phyloP scores from a whole-genome alignment of 2,888 invertebrate species.

The Drosophila kanekoi region DNA sequence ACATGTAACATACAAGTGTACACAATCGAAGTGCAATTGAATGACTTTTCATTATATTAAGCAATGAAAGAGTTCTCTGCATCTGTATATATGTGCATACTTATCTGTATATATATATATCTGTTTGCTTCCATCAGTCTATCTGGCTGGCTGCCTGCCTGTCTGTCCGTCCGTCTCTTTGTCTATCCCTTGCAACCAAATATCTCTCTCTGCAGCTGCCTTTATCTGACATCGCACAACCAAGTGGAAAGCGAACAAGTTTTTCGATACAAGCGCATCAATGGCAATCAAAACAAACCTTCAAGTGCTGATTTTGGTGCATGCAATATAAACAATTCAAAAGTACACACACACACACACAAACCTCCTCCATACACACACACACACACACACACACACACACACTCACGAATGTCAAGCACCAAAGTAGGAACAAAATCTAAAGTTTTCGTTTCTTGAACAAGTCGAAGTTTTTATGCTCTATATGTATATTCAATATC shows the following conservation, averaged over 20 bases:
- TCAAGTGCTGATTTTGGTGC: constrained; percentile 77
- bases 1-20: constrained; percentile 37
- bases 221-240: constrained; percentile 30
- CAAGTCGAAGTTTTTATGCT: constrained; percentile 32
- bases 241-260: constrained; percentile 43
- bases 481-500: constrained; percentile 2
- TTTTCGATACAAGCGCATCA: constrained; percentile 65
- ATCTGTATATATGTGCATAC: background rate
- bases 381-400: constrained; percentile 37
- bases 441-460: background rate
- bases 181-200: constrained; percentile 2
- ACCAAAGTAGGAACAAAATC: constrained; percentile 12
- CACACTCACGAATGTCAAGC: constrained; percentile 49
- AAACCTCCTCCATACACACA: constrained; percentile 1
- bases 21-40: constrained; percentile 59
- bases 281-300: constrained; percentile 79
- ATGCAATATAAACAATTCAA: constrained; percentile 71
- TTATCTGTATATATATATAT: constrained; percentile 3
- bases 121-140: background rate
- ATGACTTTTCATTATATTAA: constrained; percentile 74
- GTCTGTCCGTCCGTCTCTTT: constrained; percentile 3
- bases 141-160: background rate
- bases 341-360: constrained; percentile 38
- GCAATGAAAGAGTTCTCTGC: constrained; percentile 31
- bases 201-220: constrained; percentile 9